These are phyloP conservation scores for Calyptomena viridis DNA, from an alignment of 2,113 vertebrate species.

Conservation along the genomic window DNA sequence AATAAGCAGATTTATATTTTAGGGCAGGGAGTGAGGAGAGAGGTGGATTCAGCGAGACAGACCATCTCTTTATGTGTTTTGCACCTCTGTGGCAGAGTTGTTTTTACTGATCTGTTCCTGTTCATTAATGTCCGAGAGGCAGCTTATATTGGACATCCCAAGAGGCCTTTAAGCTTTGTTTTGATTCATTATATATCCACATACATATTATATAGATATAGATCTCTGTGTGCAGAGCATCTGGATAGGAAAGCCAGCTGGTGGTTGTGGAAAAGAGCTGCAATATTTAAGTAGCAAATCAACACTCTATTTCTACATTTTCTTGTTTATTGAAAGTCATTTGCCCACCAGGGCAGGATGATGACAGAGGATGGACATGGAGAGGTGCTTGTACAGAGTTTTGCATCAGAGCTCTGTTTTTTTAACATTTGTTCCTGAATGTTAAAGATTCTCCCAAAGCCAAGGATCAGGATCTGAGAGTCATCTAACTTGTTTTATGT, in stretches of 20 bases:
- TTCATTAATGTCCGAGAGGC: background rate
- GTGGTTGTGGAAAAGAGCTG: background rate
- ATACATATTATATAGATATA: background rate
- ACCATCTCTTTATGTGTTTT: background rate
- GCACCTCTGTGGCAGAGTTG: background rate
- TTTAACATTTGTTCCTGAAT: background rate
- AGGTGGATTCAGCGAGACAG: background rate
- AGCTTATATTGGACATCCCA: background rate
- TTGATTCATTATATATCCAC: conserved; percentile 27
- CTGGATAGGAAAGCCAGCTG: background rate
- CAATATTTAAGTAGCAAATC: background rate
- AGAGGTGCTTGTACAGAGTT: background rate
- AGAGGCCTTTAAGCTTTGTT: conserved; percentile 24
- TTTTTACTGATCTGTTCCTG: background rate
- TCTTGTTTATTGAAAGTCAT: background rate
- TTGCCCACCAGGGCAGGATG: background rate
- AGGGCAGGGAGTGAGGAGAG: background rate
- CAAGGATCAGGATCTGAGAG: background rate
- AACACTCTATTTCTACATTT: background rate
- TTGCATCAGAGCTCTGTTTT: background rate
- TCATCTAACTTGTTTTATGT: background rate
- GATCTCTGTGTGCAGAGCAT: conserved; percentile 3
- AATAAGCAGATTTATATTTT: background rate
- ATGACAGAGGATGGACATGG: background rate
- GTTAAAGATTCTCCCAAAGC: background rate